These are phyloP conservation scores for Naso thynnoides DNA, from an alignment of 2,797 vertebrate species.

Conservation along the genomic window DNA sequence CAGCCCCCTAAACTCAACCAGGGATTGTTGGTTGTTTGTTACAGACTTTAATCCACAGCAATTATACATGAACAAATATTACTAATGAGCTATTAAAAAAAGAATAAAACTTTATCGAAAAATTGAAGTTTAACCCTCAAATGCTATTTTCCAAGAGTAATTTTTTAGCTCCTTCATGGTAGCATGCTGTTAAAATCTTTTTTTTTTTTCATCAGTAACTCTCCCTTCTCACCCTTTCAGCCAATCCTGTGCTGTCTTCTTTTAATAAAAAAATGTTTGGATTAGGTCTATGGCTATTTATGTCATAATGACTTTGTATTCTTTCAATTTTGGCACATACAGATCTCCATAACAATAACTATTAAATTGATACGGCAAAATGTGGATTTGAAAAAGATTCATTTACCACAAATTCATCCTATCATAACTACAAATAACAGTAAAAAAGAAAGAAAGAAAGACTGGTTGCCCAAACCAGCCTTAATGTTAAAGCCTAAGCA, in stretches of 20 bases:
- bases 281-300: neutral
- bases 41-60: no score
- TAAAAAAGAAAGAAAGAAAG: neutral
- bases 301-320: neutral
- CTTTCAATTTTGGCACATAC: neutral
- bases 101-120: no score
- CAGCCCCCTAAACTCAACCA: constrained; percentile 75
- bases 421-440: neutral
- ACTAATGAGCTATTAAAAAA: no score
- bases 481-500: neutral
- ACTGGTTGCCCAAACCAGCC: neutral
- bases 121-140: no score
- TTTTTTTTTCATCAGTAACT: no score
- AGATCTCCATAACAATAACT: neutral
- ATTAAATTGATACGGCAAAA: neutral
- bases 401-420: neutral
- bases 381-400: neutral
- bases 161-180: no score
- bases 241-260: no score
- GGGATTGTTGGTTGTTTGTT: constrained; percentile 7
- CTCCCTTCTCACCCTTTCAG: no score
- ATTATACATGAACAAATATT: no score
- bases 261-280: no score
- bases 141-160: no score
- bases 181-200: no score